A percentile compares a stretch with the other conserved stretches of the same genome.
These are phyloP conservation scores for Pectinophora gossypiella DNA, from an alignment of 1,140 invertebrate genomes.

Conservation along the genomic window DNA sequence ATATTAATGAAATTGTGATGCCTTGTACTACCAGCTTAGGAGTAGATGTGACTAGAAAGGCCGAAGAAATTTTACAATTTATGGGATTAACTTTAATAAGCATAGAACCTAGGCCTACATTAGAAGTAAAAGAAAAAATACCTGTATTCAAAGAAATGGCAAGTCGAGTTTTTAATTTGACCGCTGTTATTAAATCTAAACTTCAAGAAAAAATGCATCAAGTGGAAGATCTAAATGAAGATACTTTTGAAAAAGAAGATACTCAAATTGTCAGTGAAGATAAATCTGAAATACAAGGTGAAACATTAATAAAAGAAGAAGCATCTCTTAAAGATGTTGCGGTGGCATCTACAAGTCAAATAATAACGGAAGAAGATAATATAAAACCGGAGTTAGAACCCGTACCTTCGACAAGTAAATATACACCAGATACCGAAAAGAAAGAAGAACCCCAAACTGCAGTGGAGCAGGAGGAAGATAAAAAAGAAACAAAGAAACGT, in stretches of 20 bases:
- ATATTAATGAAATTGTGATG: constrained; percentile 24
- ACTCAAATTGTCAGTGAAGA: background rate
- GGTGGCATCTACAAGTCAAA: background rate
- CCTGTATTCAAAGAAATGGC: constrained; percentile 53
- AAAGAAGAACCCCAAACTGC: too few species aligned
- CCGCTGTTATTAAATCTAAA: background rate
- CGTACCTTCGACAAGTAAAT: background rate
- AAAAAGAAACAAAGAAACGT: background rate
- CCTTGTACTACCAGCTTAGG: constrained; percentile 17
- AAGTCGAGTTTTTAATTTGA: constrained; percentile 22
- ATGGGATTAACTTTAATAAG: constrained; percentile 26
- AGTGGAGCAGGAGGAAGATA: background rate
- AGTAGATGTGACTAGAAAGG: constrained; percentile 11
- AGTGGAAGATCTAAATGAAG: background rate
- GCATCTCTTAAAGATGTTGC: background rate
- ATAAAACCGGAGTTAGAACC: background rate
- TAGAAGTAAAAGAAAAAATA: constrained; percentile 65
- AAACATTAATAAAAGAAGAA: background rate
- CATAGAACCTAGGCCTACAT: constrained; percentile 33
- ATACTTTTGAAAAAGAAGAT: background rate
- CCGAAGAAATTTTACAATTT: constrained; percentile 19
- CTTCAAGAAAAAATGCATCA: background rate
- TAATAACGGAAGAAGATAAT: background rate
- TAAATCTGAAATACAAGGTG: background rate
- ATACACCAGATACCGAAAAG: too few species aligned